Evolutionary conservation across 2,797 vertebrate genomes (phyloP), one percentile per base, ranked within the genome.

Genomic region (Hapalemur alaotrensis): DNA sequence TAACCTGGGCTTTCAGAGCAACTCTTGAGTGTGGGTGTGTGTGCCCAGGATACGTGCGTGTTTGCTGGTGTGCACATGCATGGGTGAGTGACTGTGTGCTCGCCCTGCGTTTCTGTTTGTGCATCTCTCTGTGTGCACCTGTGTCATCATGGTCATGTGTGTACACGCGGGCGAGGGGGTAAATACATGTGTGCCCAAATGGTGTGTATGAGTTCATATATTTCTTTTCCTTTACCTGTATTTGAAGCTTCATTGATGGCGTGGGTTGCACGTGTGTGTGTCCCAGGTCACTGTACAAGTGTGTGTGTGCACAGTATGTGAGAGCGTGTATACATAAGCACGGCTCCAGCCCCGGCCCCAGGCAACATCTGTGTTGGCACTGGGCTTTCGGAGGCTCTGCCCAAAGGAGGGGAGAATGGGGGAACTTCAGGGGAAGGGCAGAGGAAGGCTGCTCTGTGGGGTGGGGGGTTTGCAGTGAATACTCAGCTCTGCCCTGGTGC

Each of bases 291-390:
- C 1, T 38, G n/a, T n/a, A 50, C 25, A 38, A 30, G 32, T 48
- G 30, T 32, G 38, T 10, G 48, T 41, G 67, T 61, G 61, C 20
- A 6, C 18, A 63, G 9, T 15, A 11, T 54, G 59, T 67, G 23
- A 30, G 41, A 70, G 17, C 1, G 0, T 2, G 0, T 7, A 0
- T 52, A 3, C 38, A 5, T 11, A 5, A 50, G n/a, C 1, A 41
- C 23, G 35, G 41, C 54, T 48, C 35, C 13, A 9, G 70, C 10
- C 11, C 61, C 41, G 18, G 35, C 28, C 35, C 28, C 73, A 48
- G 28, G 73, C 50, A 48, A 46, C 41, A 20, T 32, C 15, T 79
- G 70, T 2, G 1, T 78, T 86, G 82, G 48, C 5, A 13, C 3
- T 23, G 48, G 67, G 76, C 18, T 81, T 76, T 54, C 5, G 0